Base-by-base conservation (phyloP, 2,888 invertebrate species). In the Molorchus minor region DNA sequence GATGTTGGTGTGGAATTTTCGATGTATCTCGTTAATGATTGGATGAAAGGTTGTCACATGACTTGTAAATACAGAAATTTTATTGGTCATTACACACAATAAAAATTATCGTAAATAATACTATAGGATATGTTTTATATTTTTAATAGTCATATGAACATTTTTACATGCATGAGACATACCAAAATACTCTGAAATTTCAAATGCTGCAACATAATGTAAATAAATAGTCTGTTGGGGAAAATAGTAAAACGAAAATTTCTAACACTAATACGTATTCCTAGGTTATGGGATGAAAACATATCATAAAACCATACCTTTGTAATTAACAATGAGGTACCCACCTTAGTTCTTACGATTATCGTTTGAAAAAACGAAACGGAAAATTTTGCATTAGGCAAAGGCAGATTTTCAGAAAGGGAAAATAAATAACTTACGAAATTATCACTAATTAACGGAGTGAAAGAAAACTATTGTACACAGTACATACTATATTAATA, bases 101-200 rank as follows among this genome's bases (percentile, higher is more conserved):
- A 7, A 10, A 30, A 25, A 19, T 41, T n/a, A n/a, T n/a, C n/a
- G n/a, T n/a, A n/a, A n/a, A n/a, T n/a, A n/a, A n/a, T n/a, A n/a
- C n/a, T n/a, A n/a, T n/a, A n/a, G n/a, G n/a, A n/a, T n/a, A n/a
- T n/a, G n/a, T n/a, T 52, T 52, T 51, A 16, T 41, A 46, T 46
- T 69, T 74, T 72, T 73, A 71, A 76, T 78, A 75, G 70, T 77
- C 74, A 75, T 78, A 79, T 79, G 77, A 78, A 79, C 79, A 79
- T 78, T 78, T 79, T 79, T 79, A 79, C 79, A 79, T 78, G 77
- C 77, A 77, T 72, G 71, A 75, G 72, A 75, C 73, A 75, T 75
- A 77, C 75, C 74, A 77, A 77, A 78, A 74, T 73, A 71, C 58
- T 70, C 70, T 72, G 68, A 69, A 68, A 74, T 72, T 67, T 71